Conservation (phyloP, 2,113 vertebrate genomes). For the Steatornis caripensis region DNA sequence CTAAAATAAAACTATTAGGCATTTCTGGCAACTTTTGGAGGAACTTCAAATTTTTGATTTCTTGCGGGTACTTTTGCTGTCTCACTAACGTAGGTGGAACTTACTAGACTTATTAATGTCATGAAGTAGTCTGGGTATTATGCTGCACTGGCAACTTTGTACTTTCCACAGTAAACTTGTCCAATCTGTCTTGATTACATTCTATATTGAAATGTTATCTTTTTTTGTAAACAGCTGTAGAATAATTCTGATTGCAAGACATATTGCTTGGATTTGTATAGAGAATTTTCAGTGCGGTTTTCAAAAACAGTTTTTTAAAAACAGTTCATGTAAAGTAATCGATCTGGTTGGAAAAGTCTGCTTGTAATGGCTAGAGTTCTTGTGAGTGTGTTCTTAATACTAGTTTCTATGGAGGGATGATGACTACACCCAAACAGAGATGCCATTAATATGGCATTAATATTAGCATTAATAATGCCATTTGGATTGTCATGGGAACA, state of each 20-base stretch:
- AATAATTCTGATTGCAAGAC: background rate
- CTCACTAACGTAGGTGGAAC: background rate
- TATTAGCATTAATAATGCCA: too few species aligned
- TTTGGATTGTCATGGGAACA: background rate
- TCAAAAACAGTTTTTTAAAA: background rate
- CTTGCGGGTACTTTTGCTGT: background rate
- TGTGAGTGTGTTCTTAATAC: background rate
- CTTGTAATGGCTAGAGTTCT: background rate
- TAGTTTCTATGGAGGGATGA: background rate
- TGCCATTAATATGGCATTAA: too few species aligned
- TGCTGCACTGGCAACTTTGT: background rate
- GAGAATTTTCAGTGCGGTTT: background rate
- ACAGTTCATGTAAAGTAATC: background rate
- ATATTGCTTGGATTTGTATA: background rate
- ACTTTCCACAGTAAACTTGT: background rate
- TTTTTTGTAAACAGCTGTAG: background rate
- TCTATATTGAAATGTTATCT: background rate
- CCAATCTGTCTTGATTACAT: background rate
- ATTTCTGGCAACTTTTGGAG: background rate
- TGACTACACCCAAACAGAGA: background rate
- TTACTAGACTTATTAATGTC: background rate
- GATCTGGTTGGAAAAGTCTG: fast-evolving
- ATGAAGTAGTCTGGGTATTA: background rate
- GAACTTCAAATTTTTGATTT: background rate
- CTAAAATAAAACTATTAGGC: background rate